Evolutionary conservation across 2,113 vertebrate species (phyloP), one percentile per base, ranked within the genome.

Genomic region (Calyptommatus sinebrachiatus): DNA sequence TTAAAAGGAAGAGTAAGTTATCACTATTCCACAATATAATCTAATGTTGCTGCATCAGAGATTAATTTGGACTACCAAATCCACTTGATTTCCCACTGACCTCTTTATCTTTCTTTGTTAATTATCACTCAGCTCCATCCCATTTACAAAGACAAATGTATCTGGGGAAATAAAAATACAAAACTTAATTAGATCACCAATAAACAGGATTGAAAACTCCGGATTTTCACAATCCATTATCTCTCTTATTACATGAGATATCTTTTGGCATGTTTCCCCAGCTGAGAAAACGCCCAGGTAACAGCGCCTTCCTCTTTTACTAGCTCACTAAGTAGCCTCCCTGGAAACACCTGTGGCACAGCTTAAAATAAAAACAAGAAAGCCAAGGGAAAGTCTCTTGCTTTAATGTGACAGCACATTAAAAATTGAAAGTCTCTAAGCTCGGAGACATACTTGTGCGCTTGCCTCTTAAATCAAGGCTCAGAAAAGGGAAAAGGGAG

Each of bases 401-500:
- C 76, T 41, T 41, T 41, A 41, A 41, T 1, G 1, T 76, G 79
- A 86, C 74, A 57, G 31, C 31, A 73, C 45, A 66, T 76, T 48
- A 86, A 85, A 85, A 81, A 86, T 76, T 7, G 16, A 91, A 87
- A 86, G 41, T 85, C 48, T 90, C 77, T 83, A 2, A 4, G 80
- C 81, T 79, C 62, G 82, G 85, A 87, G 79, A 88, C 1, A 4
- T 53, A 73, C 71, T 85, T 88, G 8, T 4, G 85, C 29, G 74
- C 81, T 89, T 85, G 82, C 78, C 82, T 91, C 82, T 60, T 88
- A 90, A 91, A 90, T 89, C 68, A 68, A 2, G 2, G 81, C 83
- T 73, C 53, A 80, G 79, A 82, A 73, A 85, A 85, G 50, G 76
- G 9, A 2, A 1, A 60, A 70, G 82, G 76, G 87, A 9, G 16